Conservation (phyloP, 2,888 invertebrate species). For the Rhamnusium bicolor region DNA sequence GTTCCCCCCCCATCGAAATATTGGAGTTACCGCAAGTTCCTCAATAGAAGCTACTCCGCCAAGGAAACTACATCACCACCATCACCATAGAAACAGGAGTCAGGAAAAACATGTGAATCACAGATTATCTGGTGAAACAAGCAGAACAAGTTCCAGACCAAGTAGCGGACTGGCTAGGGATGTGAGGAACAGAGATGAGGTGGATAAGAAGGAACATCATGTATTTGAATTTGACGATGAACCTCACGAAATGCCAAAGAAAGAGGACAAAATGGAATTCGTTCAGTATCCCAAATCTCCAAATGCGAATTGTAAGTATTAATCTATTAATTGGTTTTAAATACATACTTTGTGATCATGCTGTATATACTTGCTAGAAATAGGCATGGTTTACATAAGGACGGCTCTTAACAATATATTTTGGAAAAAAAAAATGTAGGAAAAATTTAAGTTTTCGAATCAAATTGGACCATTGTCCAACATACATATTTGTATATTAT, state of each 20-base stretch:
- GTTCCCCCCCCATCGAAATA: constrained; percentile 89
- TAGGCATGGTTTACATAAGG: too few species aligned
- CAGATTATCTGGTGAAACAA: constrained; percentile 28
- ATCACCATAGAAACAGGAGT: constrained; percentile 70
- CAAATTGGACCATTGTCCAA: too few species aligned
- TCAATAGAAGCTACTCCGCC: constrained; percentile 57
- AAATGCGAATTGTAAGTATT: constrained; percentile 58
- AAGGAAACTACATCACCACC: constrained; percentile 68
- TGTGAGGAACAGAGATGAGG: constrained; percentile 38
- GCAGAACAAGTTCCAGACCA: constrained; percentile 21
- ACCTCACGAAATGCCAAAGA: constrained; percentile 51
- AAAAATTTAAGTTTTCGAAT: too few species aligned
- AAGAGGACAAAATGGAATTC: constrained; percentile 75
- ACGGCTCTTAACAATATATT: too few species aligned
- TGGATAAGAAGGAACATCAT: constrained; percentile 34
- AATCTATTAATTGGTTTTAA: neutral
- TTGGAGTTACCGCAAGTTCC: constrained; percentile 74
- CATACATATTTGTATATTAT: too few species aligned
- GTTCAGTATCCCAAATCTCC: constrained; percentile 73
- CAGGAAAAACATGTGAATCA: constrained; percentile 55
- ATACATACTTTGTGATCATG: neutral
- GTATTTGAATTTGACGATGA: constrained; percentile 76
- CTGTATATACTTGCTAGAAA: too few species aligned
- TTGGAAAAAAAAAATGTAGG: too few species aligned
- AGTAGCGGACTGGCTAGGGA: constrained; percentile 29